Percentiles rank a stretch among this genome's conserved stretches.
Evolutionary conservation across 2,113 vertebrate species (phyloP).

Genomic region (Hippopotamus amphibius): DNA sequence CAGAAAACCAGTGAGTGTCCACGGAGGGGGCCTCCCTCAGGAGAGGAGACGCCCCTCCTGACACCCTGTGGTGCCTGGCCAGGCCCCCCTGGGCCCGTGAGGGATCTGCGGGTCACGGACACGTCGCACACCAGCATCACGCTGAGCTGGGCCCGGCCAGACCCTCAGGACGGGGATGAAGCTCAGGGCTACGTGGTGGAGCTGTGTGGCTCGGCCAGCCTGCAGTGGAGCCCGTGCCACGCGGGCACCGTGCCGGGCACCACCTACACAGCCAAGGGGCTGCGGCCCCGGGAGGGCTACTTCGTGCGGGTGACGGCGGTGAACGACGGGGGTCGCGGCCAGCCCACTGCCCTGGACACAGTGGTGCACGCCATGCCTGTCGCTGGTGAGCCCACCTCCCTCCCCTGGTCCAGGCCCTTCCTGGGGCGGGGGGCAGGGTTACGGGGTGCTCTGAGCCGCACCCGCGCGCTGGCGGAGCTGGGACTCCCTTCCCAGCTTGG

Average conservation of each 20-base stretch:
- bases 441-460: background rate
- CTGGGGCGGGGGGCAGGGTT: background rate
- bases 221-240: conserved; percentile 91
- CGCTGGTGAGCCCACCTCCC: conserved; percentile 85
- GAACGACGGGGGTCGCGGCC: conserved; percentile 88
- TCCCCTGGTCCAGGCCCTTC: fast-evolving
- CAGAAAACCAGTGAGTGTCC: background rate
- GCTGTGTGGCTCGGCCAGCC: conserved; percentile 86
- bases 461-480: fast-evolving
- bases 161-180: conserved; percentile 81
- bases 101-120: conserved; percentile 90
- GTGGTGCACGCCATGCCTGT: conserved; percentile 86
- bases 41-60: background rate
- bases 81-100: conserved; percentile 92
- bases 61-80: background rate
- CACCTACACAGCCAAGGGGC: conserved; percentile 90
- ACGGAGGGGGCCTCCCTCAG: background rate
- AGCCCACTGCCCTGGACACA: conserved; percentile 87
- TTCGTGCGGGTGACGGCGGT: conserved; percentile 89
- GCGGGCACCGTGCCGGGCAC: conserved; percentile 81
- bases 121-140: conserved; percentile 90
- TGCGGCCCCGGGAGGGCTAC: conserved; percentile 90
- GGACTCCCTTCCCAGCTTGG: background rate
- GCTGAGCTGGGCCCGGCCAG: conserved; percentile 91
- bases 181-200: conserved; percentile 93